Evolutionary conservation across 1,140 invertebrate genomes (phyloP), one percentile per base, ranked within the genome.

Genomic region (Drosophila ohnishii): DNA sequence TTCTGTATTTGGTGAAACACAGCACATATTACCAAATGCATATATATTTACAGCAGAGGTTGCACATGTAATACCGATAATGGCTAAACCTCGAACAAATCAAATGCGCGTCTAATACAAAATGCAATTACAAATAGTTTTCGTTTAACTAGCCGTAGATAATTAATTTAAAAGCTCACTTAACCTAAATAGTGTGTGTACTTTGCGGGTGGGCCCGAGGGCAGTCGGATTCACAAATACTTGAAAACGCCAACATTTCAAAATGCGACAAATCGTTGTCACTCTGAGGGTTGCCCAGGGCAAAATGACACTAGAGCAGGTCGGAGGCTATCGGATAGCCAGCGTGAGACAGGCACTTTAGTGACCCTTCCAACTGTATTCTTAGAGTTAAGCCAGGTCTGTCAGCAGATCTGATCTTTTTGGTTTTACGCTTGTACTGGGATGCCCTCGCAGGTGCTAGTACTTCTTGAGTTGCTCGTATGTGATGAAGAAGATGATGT

Each of bases 401-500:
- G 64, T 50, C 65, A 30, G 48, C 50, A 71, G 64, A 57, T 57
- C 40, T 77, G 51, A 58, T 55, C 35, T 81, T 65, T 86, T 86
- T 86, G 83, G 83, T 83, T 87, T 85, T 79, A 76, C 60, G 71
- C 80, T 83, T 83, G 76, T 83, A 83, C 71, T 79, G 66, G 47
- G 28, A 40, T 34, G 16, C 16, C 14, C 50, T 34, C 44, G 50
- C 9, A 4, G 30, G 7, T 86, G 93, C 91, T 95, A 94, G 61
- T 95, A 78, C 77, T 92, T 92, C 88, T 97, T 96, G 32, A 98
- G 93, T 91, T 98, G 97, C 92, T 98, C 97, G 92, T 98, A 99
- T n/a, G 96, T 97, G 78, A 98, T 95, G 92, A 99, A 99, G 93
- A 99, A 99, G 90, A 98, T 98, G 51, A 99, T 96, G 93, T 98